phyloP scores from a whole-genome alignment of 2,888 invertebrate species.

The Furcula furcula region DNA sequence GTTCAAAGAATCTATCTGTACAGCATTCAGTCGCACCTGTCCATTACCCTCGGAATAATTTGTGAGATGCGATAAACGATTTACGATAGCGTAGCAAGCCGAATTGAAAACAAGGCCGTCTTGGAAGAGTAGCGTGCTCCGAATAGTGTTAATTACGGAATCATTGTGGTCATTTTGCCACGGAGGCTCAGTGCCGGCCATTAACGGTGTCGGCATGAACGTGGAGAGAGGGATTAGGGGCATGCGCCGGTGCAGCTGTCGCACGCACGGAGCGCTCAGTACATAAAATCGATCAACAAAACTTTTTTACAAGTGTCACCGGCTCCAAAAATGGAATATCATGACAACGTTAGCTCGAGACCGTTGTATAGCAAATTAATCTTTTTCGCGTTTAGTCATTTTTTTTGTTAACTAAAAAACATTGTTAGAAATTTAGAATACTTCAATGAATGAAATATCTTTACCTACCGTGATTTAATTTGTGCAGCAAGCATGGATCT shows the following conservation, averaged over 20 bases:
- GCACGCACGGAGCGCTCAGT: conserved; percentile 42
- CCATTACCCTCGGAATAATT: conserved; percentile 55
- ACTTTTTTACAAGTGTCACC: conserved; percentile 32
- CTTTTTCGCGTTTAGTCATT: conserved; percentile 21
- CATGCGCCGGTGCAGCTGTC: conserved; percentile 55
- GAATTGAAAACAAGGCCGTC: conserved; percentile 74
- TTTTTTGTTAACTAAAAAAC: conserved; percentile 4
- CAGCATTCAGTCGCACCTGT: conserved; percentile 57
- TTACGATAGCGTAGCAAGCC: conserved; percentile 62
- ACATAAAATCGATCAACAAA: conserved; percentile 35
- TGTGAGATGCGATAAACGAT: conserved; percentile 66
- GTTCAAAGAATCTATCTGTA: conserved; percentile 54
- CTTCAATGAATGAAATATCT: background rate
- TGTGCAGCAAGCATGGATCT: background rate
- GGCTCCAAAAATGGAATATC: conserved; percentile 15
- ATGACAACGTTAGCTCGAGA: conserved; percentile 20
- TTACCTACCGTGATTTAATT: background rate
- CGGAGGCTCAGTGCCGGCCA: conserved; percentile 50
- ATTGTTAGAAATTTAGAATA: background rate
- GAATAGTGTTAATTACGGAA: conserved; percentile 70
- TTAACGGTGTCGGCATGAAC: conserved; percentile 53
- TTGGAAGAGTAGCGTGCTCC: conserved; percentile 60
- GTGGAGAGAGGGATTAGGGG: conserved; percentile 46
- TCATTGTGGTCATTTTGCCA: conserved; percentile 53
- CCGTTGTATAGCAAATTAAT: conserved; percentile 23